Percentiles rank a stretch among this genome's conserved stretches.
phyloP scores from a whole-genome alignment of 2,888 invertebrate genomes.

The Orthosia gracilis region DNA sequence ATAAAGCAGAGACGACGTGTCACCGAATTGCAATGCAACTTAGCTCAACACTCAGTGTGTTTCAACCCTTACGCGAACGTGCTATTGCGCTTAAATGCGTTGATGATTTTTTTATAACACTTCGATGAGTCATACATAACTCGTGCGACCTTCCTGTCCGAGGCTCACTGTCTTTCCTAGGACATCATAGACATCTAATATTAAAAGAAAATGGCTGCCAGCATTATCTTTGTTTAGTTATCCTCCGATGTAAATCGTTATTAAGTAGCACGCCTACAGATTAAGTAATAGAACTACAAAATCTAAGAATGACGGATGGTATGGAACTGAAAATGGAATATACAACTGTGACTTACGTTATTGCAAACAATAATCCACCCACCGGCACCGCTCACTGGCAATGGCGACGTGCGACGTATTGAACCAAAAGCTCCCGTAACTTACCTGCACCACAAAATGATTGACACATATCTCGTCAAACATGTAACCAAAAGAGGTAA shows the following conservation, averaged over 20 bases:
- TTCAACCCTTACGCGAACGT: conserved; percentile 65
- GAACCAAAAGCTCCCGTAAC: too few relatives aligned
- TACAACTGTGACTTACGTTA: not conserved
- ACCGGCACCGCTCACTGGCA: not conserved
- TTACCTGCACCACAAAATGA: too few relatives aligned
- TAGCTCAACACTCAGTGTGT: conserved; percentile 70
- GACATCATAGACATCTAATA: not conserved
- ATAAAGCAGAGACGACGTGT: not conserved
- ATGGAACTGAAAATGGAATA: not conserved
- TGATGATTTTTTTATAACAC: conserved; percentile 38
- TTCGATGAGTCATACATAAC: conserved; percentile 41
- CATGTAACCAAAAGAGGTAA: not conserved
- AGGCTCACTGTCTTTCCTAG: not conserved
- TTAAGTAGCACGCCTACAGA: conserved; percentile 8
- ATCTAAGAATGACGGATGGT: too few relatives aligned
- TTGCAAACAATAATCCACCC: not conserved
- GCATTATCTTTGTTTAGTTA: not conserved
- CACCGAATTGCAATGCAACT: not conserved
- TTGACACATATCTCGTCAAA: conserved; percentile 2
- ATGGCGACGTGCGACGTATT: too few relatives aligned
- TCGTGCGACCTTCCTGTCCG: conserved; percentile 38
- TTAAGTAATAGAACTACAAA: not conserved
- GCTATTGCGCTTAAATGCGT: conserved; percentile 42
- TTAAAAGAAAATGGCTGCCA: not conserved
- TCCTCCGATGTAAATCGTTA: not conserved